A percentile compares a stretch with the other conserved stretches of the same genome.
These are phyloP conservation scores for Leucoraja erinaceus DNA, from an alignment of 2,113 vertebrate species.

Conservation along the genomic window DNA sequence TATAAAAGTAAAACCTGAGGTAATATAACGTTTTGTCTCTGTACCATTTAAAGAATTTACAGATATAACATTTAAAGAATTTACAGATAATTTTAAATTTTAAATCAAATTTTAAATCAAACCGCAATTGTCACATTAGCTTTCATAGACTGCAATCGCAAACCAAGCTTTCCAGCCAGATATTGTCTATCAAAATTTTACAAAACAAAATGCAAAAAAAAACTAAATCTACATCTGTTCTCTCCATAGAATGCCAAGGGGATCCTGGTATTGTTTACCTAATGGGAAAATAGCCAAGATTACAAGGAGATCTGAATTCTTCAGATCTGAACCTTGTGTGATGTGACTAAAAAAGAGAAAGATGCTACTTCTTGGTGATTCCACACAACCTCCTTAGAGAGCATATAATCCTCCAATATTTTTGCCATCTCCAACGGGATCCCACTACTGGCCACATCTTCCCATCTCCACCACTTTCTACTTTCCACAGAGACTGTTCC, in stretches of 20 bases:
- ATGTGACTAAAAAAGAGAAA: neutral
- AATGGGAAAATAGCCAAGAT: neutral
- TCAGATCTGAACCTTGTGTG: neutral
- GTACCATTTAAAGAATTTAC: neutral
- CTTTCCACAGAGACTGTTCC: too few species aligned
- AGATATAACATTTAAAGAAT: neutral
- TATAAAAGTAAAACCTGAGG: neutral
- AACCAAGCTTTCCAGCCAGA: neutral
- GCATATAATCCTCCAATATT: too few species aligned
- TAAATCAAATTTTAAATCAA: neutral
- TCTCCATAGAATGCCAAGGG: neutral
- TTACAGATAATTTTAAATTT: neutral
- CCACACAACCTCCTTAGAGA: neutral
- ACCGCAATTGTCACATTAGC: neutral
- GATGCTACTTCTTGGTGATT: neutral
- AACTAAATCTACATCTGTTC: neutral
- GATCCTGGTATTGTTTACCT: neutral
- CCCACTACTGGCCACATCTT: too few species aligned
- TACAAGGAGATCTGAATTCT: neutral
- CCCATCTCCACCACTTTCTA: too few species aligned
- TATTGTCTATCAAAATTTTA: neutral
- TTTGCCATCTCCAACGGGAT: too few species aligned
- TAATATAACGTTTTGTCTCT: neutral
- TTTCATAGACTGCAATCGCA: constrained; percentile 13
- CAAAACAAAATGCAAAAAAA: neutral